phyloP scores from a whole-genome alignment of 2,888 invertebrate genomes.

The Cordilura impudica region DNA sequence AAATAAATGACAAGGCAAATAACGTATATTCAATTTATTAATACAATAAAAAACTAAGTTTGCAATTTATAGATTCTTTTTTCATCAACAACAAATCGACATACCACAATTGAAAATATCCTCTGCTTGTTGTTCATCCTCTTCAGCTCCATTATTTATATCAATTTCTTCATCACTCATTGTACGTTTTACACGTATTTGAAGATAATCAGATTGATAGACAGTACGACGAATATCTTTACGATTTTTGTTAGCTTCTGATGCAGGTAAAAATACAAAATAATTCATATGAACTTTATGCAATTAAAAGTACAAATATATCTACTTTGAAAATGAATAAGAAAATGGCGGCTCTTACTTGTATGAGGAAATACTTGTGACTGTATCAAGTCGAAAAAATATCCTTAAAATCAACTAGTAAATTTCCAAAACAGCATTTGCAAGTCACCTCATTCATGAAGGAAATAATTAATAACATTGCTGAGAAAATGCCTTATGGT shows the following conservation, averaged over 20 bases:
- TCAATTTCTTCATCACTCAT: conserved; percentile 50
- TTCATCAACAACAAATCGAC: conserved; percentile 2
- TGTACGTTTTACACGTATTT: conserved; percentile 67
- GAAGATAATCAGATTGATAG: conserved; percentile 71
- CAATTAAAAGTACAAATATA: not conserved
- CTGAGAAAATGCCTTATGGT: not conserved
- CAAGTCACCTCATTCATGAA: not conserved
- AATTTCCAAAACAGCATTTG: not conserved
- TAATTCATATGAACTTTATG: conserved; percentile 67
- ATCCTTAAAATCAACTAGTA: not conserved
- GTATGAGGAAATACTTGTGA: conserved; percentile 1
- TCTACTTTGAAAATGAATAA: no score
- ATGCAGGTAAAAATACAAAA: conserved; percentile 72
- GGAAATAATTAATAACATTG: not conserved
- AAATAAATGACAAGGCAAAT: conserved; percentile 10
- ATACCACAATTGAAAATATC: conserved; percentile 25
- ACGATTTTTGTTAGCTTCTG: conserved; percentile 65
- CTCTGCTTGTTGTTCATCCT: not conserved
- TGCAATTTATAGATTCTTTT: not conserved
- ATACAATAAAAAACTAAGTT: not conserved
- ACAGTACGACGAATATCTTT: conserved; percentile 66
- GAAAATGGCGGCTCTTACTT: conserved; percentile 45
- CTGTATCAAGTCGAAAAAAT: not conserved
- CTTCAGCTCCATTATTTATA: conserved; percentile 4
- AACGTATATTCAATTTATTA: no score